These are phyloP conservation scores for Rhagoletis zephyria DNA, from an alignment of 1,140 invertebrate species.

Conservation along the genomic window DNA sequence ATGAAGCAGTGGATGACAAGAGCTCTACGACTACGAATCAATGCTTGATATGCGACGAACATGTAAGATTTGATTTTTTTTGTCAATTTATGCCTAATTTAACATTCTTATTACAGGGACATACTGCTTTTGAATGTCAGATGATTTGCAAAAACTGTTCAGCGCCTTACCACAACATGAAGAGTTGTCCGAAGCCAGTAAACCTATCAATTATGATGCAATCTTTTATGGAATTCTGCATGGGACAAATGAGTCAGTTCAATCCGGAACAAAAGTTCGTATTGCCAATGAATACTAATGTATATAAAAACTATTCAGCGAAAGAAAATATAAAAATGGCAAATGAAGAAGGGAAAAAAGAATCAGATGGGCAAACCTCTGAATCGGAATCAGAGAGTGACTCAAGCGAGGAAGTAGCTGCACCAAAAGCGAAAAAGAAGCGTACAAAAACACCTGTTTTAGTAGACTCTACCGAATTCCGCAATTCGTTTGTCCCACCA, in stretches of 20 bases:
- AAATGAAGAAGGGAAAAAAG: neutral
- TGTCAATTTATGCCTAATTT: neutral
- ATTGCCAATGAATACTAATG: neutral
- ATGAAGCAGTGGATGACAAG: neutral
- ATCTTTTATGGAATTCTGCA: conserved; percentile 67
- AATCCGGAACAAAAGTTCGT: conserved; percentile 57
- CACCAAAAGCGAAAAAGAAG: conserved; percentile 1
- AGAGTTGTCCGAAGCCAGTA: conserved; percentile 64
- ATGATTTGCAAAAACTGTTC: conserved; percentile 70
- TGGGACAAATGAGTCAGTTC: conserved; percentile 65
- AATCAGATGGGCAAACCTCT: neutral
- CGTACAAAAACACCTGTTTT: neutral
- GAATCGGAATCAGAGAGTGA: conserved; percentile 16
- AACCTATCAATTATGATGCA: conserved; percentile 66
- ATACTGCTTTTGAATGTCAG: conserved; percentile 68
- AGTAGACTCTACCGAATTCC: neutral
- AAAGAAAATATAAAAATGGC: neutral
- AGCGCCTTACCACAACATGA: conserved; percentile 63
- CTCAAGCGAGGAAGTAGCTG: neutral
- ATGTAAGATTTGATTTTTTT: conserved; percentile 1
- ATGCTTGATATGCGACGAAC: conserved; percentile 52
- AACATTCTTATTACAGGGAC: conserved; percentile 59
- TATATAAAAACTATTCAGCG: neutral
- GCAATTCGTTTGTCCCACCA: conserved; percentile 7
- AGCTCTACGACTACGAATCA: neutral